Evolutionary conservation across 2,888 invertebrate species (phyloP).

Genomic region (Oscheius onirici): DNA sequence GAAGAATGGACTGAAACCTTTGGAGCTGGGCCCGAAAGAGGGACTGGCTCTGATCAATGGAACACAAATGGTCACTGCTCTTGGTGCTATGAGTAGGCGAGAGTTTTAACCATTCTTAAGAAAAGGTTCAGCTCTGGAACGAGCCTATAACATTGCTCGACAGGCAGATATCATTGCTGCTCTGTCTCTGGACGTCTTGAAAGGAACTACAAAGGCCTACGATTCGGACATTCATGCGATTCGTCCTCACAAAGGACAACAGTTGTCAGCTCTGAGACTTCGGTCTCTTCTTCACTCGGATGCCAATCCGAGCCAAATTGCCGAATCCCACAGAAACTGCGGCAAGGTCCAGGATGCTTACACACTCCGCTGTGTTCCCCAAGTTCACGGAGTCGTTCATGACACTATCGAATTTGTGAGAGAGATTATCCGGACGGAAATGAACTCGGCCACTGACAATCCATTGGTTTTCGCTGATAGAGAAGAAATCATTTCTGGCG

Average conservation of each 20-base stretch:
- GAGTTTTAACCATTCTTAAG: background rate
- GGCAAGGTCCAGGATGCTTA: constrained; percentile 80
- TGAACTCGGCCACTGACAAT: constrained; percentile 80
- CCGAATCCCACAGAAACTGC: constrained; percentile 79
- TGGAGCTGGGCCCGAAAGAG: constrained; percentile 78
- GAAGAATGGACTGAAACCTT: constrained; percentile 76
- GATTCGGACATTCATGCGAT: constrained; percentile 79
- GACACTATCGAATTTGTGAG: constrained; percentile 79
- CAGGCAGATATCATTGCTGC: constrained; percentile 80
- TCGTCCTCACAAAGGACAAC: constrained; percentile 79
- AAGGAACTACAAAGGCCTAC: constrained; percentile 79
- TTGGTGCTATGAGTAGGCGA: constrained; percentile 77
- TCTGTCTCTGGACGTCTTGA: constrained; percentile 78
- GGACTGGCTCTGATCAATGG: constrained; percentile 79
- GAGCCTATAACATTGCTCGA: constrained; percentile 76
- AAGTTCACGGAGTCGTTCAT: constrained; percentile 79
- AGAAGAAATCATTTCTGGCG: constrained; percentile 79
- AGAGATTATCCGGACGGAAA: constrained; percentile 77
- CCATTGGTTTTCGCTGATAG: constrained; percentile 77
- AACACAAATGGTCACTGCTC: constrained; percentile 79
- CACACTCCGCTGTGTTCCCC: constrained; percentile 79
- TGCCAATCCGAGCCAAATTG: constrained; percentile 78
- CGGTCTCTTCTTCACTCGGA: constrained; percentile 78
- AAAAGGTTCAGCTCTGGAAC: constrained; percentile 76
- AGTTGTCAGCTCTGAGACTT: constrained; percentile 76